Evolutionary conservation across 2,888 invertebrate species (phyloP), one percentile per base, ranked within the genome.

Genomic region (Plutella xylostella): DNA sequence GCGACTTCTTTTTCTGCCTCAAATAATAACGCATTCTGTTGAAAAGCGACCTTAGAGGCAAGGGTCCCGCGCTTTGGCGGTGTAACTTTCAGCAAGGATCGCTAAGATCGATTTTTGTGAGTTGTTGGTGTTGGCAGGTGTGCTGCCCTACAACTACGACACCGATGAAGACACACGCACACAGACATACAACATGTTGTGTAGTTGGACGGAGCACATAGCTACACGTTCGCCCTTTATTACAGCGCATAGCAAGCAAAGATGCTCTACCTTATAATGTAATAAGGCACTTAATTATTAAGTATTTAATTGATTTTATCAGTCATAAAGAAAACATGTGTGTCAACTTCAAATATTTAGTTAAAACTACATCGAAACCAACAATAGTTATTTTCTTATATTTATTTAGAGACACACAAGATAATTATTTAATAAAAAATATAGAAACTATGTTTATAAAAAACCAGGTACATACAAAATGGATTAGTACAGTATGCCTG

Each of bases 221-320:
- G 57, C 63, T 60, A 58, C 62, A 65, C 63, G 59, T 50, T 57
- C 60, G 68, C 63, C 68, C 69, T 72, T 68, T 69, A 63, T 60
- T 65, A 64, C 55, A 52, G 51, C 61, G 53, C 46, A 9, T n/a
- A n/a, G n/a, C n/a, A n/a, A n/a, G n/a, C n/a, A n/a, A 62, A 31
- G 52, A 52, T 68, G 65, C 75, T 75, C 75, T 65, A 69, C 28
- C 9, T 28, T 28, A n/a, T 28, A 28, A 4, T 28, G 9, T 28
- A 12, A 9, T 22, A 6, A 22, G 9, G n/a, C n/a, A n/a, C n/a
- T n/a, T n/a, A 37, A 37, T 37, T 17, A 12, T 38, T 33, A 33
- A 33, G n/a, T 28, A 6, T n/a, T 15, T 17, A 14, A 33, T 17
- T 3, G 11, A 33, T 4, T 15, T 33, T 11, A 31, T 33, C 17